Evolutionary conservation across 1,140 invertebrate species (phyloP), one percentile per base, ranked within the genome.

Genomic region (Sinella curviseta): DNA sequence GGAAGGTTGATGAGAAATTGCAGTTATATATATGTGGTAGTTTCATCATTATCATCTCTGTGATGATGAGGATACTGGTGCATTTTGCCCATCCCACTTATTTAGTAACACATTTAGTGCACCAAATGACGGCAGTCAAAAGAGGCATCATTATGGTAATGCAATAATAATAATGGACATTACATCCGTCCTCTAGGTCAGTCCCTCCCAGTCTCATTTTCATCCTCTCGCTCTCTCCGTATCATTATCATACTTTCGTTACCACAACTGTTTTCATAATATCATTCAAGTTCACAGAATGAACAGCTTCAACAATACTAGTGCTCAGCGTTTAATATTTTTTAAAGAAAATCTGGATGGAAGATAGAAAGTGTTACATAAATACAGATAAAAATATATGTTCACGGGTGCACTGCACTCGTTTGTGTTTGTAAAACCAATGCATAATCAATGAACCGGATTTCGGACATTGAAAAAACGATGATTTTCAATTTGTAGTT

Each of bases 161-260:
- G 65, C 57, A 65, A 48, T 70, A 17, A 33, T 70, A 70, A 70
- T 70, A 70, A 70, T 70, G 65, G 65, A 70, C 65, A 70, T 70
- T 70, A 70, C 65, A 70, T 70, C 65, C 65, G 65, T 31, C 31
- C 65, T 70, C 31, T 70, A 30, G 28, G 28, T 70, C 31, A 70
- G 65, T 70, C 65, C 65, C 31, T 70, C 65, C 65, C 65, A 70
- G 24, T 16, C 26, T 70, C 65, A 70, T 70, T 70, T 65, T 33
- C 31, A 33, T 70, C 31, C 55, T 60, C 24, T 60, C 24, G n/a
- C n/a, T n/a, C n/a, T n/a, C n/a, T n/a, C n/a, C n/a, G n/a, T n/a
- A n/a, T n/a, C n/a, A n/a, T n/a, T 4, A n/a, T 60, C 55, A 60
- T 60, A 17, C 3, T 60, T 60, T 60, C 14, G 55, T 60, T 60